Base-by-base conservation (phyloP, 2,113 vertebrate species). In the Channa maculata region DNA sequence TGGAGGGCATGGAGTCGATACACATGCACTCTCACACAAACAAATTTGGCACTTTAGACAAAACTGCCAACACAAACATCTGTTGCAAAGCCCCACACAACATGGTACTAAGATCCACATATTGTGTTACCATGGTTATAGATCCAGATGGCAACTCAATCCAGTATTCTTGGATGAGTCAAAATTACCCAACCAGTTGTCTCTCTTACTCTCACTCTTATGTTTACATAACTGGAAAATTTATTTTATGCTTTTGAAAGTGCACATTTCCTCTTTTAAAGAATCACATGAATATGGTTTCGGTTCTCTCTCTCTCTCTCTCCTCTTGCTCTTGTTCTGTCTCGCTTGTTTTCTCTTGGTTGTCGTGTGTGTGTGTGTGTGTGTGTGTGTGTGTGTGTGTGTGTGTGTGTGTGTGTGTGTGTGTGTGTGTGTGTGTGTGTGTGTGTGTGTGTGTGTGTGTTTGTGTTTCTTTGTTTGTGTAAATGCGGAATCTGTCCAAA, bases 101-200 rank as follows among this genome's bases (percentile, higher is more conserved):
- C 48, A 54, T 24, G 24, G 24, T 24, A 24, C 24, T 24, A 60
- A 8, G 66, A 75, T 48, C 48, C 69, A 15, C 59, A 69, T 64
- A 67, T 79, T 11, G 10, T 51, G 67, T 85, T 85, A 53, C 79
- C 81, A 77, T 81, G 77, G 82, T 88, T 75, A 70, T 69, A 51
- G 49, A 77, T 69, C 70, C 63, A 46, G 55, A n/a, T n/a, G 5
- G 45, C 15, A 64, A 50, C 49, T 34, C 33, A 43, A 57, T 76
- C 53, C 50, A 65, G 33, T 69, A 54, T 79, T 79, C 60, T 65
- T 14, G 75, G 50, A 57, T 61, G 51, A 77, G 14, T 68, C 76
- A 74, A 75, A 83, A 86, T 87, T 52, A 81, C 24, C 24, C 24
- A 24, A 24, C 24, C 24, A 24, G 24, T 24, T 5, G 11, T 1